Evolutionary conservation across 2,888 invertebrate species (phyloP).

Genomic region (Zaprionus bogoriensis): DNA sequence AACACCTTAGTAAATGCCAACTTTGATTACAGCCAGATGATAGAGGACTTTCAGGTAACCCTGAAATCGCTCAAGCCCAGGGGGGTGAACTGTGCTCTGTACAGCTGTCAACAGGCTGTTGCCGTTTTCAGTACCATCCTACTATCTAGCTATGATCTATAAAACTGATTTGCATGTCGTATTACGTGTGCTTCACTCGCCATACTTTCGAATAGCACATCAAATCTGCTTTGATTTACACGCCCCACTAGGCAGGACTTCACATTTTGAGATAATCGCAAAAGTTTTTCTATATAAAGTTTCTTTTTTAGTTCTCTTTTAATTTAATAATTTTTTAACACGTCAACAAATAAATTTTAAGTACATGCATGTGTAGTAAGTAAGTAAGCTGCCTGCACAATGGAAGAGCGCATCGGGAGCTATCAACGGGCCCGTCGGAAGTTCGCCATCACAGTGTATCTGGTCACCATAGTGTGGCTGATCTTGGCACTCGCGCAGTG

Average conservation of each 20-base stretch:
- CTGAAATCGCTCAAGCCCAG: too few species aligned
- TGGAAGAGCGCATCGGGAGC: constrained; percentile 26
- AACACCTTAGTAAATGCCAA: constrained; percentile 5
- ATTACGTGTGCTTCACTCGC: too few species aligned
- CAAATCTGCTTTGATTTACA: constrained; percentile 10
- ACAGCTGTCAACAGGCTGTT: not conserved
- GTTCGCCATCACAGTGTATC: constrained; percentile 56
- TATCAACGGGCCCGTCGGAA: constrained; percentile 58
- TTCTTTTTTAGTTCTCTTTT: not conserved
- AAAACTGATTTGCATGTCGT: too few species aligned
- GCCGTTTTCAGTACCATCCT: too few species aligned
- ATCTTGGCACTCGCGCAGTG: constrained; percentile 60
- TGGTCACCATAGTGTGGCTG: constrained; percentile 49
- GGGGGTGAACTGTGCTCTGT: too few species aligned
- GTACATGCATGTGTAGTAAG: not conserved
- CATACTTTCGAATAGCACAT: not conserved
- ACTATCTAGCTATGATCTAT: too few species aligned
- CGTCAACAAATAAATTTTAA: not conserved
- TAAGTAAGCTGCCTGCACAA: not conserved
- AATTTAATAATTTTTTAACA: not conserved
- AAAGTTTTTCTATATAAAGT: not conserved
- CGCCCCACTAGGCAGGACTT: not conserved
- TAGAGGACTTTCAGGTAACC: too few species aligned
- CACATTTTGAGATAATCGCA: not conserved
- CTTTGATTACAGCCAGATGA: too few species aligned